These are phyloP conservation scores for Hemicentrotus pulcherrimus DNA, from an alignment of 35 echinoderm and acorn worm species.

Conservation along the genomic window DNA sequence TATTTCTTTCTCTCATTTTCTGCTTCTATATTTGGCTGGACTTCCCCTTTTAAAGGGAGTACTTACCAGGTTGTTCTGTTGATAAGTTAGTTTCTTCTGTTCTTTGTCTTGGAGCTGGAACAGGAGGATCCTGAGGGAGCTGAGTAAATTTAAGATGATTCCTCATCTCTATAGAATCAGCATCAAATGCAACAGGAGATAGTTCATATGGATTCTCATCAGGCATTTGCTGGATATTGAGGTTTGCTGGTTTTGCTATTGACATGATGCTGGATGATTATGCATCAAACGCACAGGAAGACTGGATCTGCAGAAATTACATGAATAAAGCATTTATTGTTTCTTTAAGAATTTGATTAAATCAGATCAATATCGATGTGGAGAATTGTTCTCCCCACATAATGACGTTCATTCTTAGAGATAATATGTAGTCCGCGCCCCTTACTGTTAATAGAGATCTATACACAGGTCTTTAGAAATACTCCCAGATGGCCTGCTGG, in stretches of 20 bases:
- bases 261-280: background rate
- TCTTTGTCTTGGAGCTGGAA: background rate
- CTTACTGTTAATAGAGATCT: background rate
- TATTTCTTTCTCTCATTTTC: no score
- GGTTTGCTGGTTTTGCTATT: conserved; percentile 39
- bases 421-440: no score
- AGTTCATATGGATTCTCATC: conserved; percentile 48
- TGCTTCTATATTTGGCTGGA: no score
- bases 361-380: background rate
- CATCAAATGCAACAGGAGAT: conserved; percentile 30
- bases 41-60: background rate
- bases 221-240: conserved; percentile 34
- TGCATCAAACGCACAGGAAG: background rate
- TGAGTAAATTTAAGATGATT: conserved; percentile 17
- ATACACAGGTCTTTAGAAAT: background rate
- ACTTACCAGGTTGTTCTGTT: background rate
- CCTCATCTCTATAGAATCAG: conserved; percentile 20
- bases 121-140: conserved; percentile 36
- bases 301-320: background rate
- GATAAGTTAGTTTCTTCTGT: conserved; percentile 32
- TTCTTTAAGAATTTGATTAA: background rate
- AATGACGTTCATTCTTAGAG: background rate
- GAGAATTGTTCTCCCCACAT: background rate
- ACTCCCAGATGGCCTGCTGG: no score
- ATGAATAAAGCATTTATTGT: background rate